phyloP scores from a whole-genome alignment of 2,797 vertebrate genomes.

The Platyrinchus mystaceus region DNA sequence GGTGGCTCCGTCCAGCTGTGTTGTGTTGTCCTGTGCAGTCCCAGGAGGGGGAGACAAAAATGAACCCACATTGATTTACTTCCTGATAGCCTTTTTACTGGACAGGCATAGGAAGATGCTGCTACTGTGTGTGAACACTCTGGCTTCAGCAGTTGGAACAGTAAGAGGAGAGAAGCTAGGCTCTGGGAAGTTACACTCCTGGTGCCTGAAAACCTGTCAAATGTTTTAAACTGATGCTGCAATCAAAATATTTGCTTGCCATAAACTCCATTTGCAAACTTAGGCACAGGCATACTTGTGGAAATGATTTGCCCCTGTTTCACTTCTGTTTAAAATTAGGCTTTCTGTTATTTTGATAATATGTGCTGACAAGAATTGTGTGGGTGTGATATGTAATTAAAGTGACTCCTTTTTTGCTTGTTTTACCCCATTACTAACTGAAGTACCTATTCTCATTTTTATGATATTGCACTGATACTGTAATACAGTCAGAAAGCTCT shows the following conservation, averaged over 20 bases:
- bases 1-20: background rate
- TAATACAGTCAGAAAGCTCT: background rate
- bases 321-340: background rate
- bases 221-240: background rate
- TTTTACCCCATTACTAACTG: background rate
- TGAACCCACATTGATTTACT: fast-evolving
- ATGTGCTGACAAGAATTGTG: background rate
- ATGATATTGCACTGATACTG: background rate
- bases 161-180: background rate
- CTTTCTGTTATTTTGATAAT: background rate
- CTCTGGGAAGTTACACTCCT: background rate
- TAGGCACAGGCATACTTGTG: background rate
- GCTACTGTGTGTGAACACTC: background rate
- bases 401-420: background rate
- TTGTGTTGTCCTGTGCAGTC: fast-evolving
- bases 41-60: background rate
- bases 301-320: background rate
- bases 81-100: background rate
- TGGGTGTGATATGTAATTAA: background rate
- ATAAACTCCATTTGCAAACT: background rate
- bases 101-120: background rate
- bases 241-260: background rate
- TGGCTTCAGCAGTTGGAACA: background rate
- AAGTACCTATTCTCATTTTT: background rate
- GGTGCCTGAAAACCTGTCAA: background rate